Conservation (phyloP, 1,140 invertebrate species). For the Zaprionus ornatus region DNA sequence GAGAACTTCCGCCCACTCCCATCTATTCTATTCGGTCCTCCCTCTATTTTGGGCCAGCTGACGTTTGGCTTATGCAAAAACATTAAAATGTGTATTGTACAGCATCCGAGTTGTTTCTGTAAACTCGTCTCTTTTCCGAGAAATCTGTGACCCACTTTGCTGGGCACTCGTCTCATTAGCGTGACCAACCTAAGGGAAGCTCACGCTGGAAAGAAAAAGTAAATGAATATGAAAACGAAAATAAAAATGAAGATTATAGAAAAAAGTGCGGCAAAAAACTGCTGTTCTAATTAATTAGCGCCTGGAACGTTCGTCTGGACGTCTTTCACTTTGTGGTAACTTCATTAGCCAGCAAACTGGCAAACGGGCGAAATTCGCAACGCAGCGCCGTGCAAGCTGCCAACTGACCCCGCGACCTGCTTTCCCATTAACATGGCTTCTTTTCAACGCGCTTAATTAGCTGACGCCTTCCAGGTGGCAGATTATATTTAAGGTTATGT, state of each 20-base stretch:
- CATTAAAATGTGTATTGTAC: not conserved
- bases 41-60: constrained; percentile 26
- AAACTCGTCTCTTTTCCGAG: not conserved
- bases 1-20: not conserved
- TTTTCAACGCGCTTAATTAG: constrained; percentile 60
- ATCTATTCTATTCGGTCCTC: not conserved
- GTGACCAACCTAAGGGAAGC: constrained; percentile 24
- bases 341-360: constrained; percentile 37
- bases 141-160: constrained; percentile 10
- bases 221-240: constrained; percentile 24
- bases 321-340: constrained; percentile 57
- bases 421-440: constrained; percentile 22
- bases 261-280: constrained; percentile 9
- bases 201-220: constrained; percentile 5
- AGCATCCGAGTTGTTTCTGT: not conserved
- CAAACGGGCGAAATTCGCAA: constrained; percentile 2
- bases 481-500: constrained; percentile 48
- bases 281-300: constrained; percentile 56
- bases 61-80: constrained; percentile 5
- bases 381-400: not conserved
- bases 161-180: constrained; percentile 29
- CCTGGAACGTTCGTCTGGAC: constrained; percentile 40
- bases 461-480: constrained; percentile 35
- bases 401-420: constrained; percentile 25
- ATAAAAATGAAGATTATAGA: constrained; percentile 6